These are phyloP conservation scores for Echinops telfairi DNA, from an alignment of 2,113 vertebrate species.

Conservation along the genomic window DNA sequence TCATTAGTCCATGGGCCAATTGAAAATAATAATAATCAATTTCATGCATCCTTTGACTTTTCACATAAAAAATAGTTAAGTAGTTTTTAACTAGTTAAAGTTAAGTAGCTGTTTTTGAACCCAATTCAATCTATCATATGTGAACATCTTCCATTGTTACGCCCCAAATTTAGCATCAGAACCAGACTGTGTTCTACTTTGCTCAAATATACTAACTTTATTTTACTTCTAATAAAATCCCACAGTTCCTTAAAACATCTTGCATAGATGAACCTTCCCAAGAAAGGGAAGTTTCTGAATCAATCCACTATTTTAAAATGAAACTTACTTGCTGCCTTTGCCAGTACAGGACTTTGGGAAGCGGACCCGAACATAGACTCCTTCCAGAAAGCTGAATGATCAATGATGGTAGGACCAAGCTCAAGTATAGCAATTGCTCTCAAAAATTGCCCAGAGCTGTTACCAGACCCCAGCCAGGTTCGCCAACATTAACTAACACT, in stretches of 20 bases:
- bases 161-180: background rate
- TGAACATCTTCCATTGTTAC: background rate
- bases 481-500: background rate
- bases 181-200: background rate
- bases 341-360: background rate
- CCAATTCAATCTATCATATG: background rate
- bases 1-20: background rate
- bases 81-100: background rate
- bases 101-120: background rate
- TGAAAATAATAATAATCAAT: background rate
- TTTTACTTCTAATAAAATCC: background rate
- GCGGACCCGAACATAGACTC: too few relatives aligned
- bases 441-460: background rate
- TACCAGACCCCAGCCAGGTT: background rate
- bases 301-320: background rate
- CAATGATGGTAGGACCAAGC: background rate
- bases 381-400: background rate
- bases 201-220: background rate
- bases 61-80: background rate
- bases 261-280: background rate
- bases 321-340: background rate
- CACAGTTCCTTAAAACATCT: background rate
- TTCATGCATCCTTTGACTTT: background rate
- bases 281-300: background rate
- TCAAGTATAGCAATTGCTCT: background rate